Percentiles rank a stretch among this genome's conserved stretches.
Conservation (phyloP, 2,113 vertebrate species). For the Coracopsis vasa region DNA sequence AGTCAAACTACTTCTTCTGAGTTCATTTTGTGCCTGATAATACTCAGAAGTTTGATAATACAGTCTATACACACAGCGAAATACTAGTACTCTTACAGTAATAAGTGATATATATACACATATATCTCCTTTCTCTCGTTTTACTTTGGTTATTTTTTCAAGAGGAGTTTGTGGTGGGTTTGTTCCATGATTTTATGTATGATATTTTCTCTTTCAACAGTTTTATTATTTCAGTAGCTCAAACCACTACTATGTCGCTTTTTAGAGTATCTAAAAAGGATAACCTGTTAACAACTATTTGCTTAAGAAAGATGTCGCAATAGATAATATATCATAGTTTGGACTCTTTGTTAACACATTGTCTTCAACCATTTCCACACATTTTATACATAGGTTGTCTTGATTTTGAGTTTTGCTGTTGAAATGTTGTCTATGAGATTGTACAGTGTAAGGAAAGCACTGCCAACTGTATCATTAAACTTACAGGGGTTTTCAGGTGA, state of each 20-base stretch:
- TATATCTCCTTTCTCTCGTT: not conserved
- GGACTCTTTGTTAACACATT: not conserved
- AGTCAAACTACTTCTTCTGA: not conserved
- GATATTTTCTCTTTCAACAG: not conserved
- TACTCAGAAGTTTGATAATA: not conserved
- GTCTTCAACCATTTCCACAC: not conserved
- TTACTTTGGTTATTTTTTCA: not conserved
- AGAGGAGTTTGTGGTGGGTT: not conserved
- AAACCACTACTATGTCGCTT: not conserved
- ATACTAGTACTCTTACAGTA: not conserved
- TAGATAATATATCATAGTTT: not conserved
- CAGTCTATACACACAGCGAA: not conserved
- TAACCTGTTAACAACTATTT: not conserved
- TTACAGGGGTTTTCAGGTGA: constrained; percentile 26
- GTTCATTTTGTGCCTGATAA: not conserved
- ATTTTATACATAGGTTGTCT: not conserved
- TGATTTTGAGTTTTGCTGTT: not conserved
- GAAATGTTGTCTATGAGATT: not conserved
- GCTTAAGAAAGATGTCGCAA: not conserved
- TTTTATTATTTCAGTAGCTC: not conserved
- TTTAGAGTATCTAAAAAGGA: not conserved
- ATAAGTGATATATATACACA: not conserved
- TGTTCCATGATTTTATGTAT: not conserved
- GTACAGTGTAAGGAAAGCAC: not conserved
- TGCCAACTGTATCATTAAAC: not conserved